Evolutionary conservation across 2,888 invertebrate genomes (phyloP), one percentile per base, ranked within the genome.

Genomic region (Polyommatus iphigenia): DNA sequence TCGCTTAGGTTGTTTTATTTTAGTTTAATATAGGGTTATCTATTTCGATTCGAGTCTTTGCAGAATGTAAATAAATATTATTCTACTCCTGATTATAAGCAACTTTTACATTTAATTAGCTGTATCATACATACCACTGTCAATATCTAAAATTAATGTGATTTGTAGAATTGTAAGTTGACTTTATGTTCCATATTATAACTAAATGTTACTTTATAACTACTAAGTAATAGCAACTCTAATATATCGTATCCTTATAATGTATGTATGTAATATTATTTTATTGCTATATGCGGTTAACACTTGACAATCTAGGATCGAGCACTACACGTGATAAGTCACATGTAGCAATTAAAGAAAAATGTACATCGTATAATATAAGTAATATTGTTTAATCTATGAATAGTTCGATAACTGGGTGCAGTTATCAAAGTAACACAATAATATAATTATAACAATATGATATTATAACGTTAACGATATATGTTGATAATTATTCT

Each of bases 291-390:
- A 59, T 7, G 59, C 20, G 20, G n/a, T 59, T 59, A 59, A n/a
- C 20, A 20, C 59, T 59, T 59, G 59, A 59, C 59, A n/a, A 59
- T 59, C 54, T 54, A 59, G 24, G 24, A 24, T 24, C 24, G 13
- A 62, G 20, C 3, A 24, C 2, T 57, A 24, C 59, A 62, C 59
- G 59, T 62, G 62, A 62, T 8, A 24, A 62, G 62, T 62, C 62
- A 62, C 62, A 62, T 62, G 24, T 62, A 24, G 24, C 62, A 62
- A 62, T 62, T 62, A 62, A 62, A 62, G 62, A 62, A 62, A 24
- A 62, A 62, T 62, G 62, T 62, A 13, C 10, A 2, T 13, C 3
- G 3, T 50, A 54, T 54, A 15, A 54, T 24, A 24, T 24, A 24
- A 24, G 24, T 24, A 24, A 24, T 54, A 18, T 50, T 54, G 15